A percentile compares a stretch with the other conserved stretches of the same genome.
These are phyloP conservation scores for Suillia variegata DNA, from an alignment of 2,888 invertebrate genomes.

Conservation along the genomic window DNA sequence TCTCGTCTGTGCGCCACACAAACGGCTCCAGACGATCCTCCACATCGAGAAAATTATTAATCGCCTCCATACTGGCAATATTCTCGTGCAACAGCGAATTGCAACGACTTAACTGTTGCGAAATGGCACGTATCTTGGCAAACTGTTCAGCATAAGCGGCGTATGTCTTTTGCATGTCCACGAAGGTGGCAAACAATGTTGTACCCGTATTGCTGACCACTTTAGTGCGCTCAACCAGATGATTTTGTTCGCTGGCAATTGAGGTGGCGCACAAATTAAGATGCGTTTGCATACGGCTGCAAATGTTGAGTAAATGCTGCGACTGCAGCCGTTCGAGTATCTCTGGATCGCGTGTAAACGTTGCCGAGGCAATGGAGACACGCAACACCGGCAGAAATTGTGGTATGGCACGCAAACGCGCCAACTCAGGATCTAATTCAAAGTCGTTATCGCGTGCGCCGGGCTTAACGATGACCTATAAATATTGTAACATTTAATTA, in stretches of 20 bases:
- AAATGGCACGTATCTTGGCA: constrained; percentile 80
- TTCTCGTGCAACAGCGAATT: constrained; percentile 83
- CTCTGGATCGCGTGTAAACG: constrained; percentile 77
- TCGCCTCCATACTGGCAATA: constrained; percentile 80
- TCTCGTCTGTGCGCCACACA: constrained; percentile 78
- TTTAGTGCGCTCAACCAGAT: constrained; percentile 74
- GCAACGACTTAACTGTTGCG: constrained; percentile 81
- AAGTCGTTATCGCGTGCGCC: constrained; percentile 67
- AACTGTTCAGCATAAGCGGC: constrained; percentile 86
- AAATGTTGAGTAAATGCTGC: constrained; percentile 72
- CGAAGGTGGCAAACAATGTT: constrained; percentile 71
- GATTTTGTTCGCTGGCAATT: constrained; percentile 79
- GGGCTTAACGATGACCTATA: constrained; percentile 82
- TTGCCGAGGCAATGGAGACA: constrained; percentile 81
- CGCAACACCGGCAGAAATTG: constrained; percentile 93
- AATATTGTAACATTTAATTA: too few relatives aligned
- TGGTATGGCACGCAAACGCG: constrained; percentile 73
- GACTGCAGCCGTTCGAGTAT: constrained; percentile 75
- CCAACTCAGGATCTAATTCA: constrained; percentile 71
- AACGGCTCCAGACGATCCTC: constrained; percentile 87
- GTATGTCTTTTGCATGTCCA: constrained; percentile 83
- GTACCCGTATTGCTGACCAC: constrained; percentile 75
- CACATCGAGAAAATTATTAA: constrained; percentile 82
- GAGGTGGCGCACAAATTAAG: constrained; percentile 81
- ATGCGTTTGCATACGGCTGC: constrained; percentile 83